phyloP scores from a whole-genome alignment of 2,888 invertebrate species.

The Oeneis ivallda region DNA sequence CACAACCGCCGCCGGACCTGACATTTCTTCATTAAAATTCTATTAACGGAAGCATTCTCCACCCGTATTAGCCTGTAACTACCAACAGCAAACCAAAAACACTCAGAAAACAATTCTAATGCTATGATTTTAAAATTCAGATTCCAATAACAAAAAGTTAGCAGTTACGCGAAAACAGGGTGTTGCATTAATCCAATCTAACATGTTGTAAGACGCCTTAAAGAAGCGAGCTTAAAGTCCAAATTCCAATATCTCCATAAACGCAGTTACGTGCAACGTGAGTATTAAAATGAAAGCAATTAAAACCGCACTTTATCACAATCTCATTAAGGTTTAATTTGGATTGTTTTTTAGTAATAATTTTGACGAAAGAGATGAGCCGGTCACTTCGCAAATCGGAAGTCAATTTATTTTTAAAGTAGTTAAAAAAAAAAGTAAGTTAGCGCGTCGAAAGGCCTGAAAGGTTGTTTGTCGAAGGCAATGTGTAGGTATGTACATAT shows the following conservation, averaged over 20 bases:
- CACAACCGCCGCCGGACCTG: conserved; percentile 71
- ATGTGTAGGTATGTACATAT: too few species aligned
- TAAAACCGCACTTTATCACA: conserved; percentile 37
- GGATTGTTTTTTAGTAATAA: conserved; percentile 43
- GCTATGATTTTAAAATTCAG: conserved; percentile 23
- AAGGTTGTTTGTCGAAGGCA: conserved; percentile 44
- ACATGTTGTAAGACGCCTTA: too few species aligned
- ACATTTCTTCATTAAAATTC: conserved; percentile 82
- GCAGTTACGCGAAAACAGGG: neutral
- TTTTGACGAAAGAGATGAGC: conserved; percentile 53
- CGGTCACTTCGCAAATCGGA: conserved; percentile 65
- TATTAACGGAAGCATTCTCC: conserved; percentile 80
- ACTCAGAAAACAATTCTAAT: conserved; percentile 43
- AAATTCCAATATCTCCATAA: conserved; percentile 27
- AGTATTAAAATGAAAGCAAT: conserved; percentile 6
- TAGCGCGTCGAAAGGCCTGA: conserved; percentile 45
- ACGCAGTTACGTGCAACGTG: conserved; percentile 31
- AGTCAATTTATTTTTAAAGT: conserved; percentile 60
- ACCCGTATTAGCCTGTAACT: conserved; percentile 45
- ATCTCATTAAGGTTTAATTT: conserved; percentile 42
- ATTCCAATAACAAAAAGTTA: conserved; percentile 25
- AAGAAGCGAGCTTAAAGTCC: too few species aligned
- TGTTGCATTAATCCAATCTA: neutral
- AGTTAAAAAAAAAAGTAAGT: conserved; percentile 36
- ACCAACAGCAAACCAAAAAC: conserved; percentile 26